Base-by-base conservation (phyloP, 2,113 vertebrate species). In the Oophaga pumilio region DNA sequence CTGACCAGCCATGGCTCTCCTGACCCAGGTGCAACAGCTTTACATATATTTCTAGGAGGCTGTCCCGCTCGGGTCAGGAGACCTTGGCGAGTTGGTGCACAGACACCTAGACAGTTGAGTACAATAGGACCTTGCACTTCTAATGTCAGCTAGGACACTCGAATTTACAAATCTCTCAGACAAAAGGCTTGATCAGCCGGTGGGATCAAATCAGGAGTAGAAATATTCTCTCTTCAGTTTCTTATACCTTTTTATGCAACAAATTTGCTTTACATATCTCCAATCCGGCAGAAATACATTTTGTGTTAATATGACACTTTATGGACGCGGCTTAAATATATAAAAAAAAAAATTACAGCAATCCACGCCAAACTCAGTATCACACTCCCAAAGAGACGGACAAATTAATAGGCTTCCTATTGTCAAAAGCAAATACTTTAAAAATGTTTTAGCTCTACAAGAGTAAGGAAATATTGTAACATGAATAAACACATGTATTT, bases 291-390 rank as follows among this genome's bases (percentile, higher is more conserved):
- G 24, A 7, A 52, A 10, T 76, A 52, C 8, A 28, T 28, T 59
- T 17, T 18, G 56, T 79, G 26, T 69, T 69, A 69, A 26, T 57
- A 22, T 22, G 56, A 20, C 22, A 43, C 78, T 22, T 62, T 5
- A 33, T 24, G 13, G 13, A 49, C 50, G 59, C 66, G 79, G 79
- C 18, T 82, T 82, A 82, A 43, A 49, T 82, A n/a, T 22, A 80
- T n/a, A 60, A 33, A 43, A 12, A 7, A 71, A 71, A 28, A 71
- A 53, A 53, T 11, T 22, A 81, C 18, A 62, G 17, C 26, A 62
- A 52, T 66, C 60, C 80, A 82, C 60, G 22, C 17, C 33, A 8
- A 2, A 18, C 2, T n/a, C 11, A 82, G 43, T 79, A 57, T 68
- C 60, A 82, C 2, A 66, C 43, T 82, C 17, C 28, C 11, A 64